Conservation (phyloP, 2,888 invertebrate genomes). For the Escarpia spicata region DNA sequence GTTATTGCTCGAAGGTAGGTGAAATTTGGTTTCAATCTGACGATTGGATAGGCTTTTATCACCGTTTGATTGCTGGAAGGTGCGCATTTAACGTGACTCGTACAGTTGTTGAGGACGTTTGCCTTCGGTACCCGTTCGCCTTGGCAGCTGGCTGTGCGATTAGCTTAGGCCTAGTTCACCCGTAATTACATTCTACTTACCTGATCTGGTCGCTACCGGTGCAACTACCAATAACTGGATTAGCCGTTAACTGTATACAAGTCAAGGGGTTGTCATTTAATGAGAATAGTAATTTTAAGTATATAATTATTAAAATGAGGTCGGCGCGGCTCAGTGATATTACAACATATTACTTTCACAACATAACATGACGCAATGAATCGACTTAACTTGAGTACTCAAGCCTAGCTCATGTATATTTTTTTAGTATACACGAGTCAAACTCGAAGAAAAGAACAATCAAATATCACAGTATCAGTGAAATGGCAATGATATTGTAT, state of each 20-base stretch:
- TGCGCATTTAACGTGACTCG: slow-evolving; percentile 1
- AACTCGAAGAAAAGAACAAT: background rate
- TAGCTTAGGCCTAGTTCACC: background rate
- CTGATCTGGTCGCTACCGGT: background rate
- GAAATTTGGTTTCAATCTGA: background rate
- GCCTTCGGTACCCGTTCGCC: background rate
- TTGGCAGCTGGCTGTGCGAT: background rate
- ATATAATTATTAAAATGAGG: background rate
- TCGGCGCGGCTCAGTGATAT: background rate
- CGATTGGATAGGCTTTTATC: background rate
- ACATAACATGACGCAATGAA: background rate
- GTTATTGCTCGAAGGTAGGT: background rate
- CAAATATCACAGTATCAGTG: background rate
- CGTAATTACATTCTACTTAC: background rate
- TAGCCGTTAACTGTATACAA: background rate
- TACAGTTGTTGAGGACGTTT: background rate
- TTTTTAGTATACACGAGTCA: background rate
- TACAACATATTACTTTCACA: background rate
- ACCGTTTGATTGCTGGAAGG: background rate
- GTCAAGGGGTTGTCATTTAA: background rate
- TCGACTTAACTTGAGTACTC: background rate
- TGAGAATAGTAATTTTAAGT: background rate
- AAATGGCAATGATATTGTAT: background rate
- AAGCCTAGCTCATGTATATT: background rate
- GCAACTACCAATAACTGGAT: slow-evolving; percentile 8